These are phyloP conservation scores for Coracias cyanogaster DNA, from an alignment of 2,797 vertebrate genomes.

Conservation along the genomic window DNA sequence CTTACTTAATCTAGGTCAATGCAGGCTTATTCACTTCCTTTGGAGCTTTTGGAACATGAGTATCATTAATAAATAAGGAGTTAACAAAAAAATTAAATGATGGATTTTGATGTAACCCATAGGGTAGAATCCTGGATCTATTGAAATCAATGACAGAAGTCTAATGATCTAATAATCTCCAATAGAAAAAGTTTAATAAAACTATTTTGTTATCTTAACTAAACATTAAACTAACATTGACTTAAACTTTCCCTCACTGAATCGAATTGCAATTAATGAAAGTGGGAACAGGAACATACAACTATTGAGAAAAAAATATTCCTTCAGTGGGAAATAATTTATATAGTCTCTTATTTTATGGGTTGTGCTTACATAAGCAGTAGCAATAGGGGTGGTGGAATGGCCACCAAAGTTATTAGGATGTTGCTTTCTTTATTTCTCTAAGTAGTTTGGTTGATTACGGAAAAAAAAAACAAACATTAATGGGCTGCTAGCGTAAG, in stretches of 20 bases:
- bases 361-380: background rate
- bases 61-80: background rate
- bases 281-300: background rate
- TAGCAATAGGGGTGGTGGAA: background rate
- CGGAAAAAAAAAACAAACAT: slow-evolving; percentile 15
- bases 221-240: background rate
- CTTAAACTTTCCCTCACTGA: background rate
- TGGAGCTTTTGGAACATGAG: background rate
- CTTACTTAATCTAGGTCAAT: background rate
- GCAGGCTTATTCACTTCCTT: background rate
- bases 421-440: slow-evolving; percentile 16
- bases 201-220: background rate
- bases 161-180: background rate
- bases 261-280: background rate
- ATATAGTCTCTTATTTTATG: background rate
- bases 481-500: slow-evolving; percentile 34
- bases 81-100: background rate
- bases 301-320: background rate
- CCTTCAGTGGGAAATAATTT: background rate
- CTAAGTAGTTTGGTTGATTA: background rate
- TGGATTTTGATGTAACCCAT: background rate
- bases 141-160: background rate
- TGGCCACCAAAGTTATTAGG: background rate
- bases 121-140: background rate
- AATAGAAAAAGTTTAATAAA: background rate